Evolutionary conservation across 2,888 invertebrate genomes (phyloP).

Genomic region (Perdita meconis): DNA sequence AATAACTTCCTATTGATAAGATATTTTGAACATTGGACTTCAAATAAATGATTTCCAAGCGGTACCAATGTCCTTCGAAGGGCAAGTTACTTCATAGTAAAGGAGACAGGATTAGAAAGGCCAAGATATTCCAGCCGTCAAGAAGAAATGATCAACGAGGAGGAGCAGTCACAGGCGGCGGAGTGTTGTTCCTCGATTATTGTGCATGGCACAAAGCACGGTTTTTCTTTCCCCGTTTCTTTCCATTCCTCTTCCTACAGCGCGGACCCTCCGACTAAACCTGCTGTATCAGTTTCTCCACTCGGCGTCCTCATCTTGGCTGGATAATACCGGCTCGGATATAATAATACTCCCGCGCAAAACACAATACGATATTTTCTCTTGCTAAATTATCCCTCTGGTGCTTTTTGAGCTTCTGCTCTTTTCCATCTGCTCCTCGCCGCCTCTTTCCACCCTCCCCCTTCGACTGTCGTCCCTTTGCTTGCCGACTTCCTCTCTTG

Average conservation of each 20-base stretch:
- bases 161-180: slow-evolving; percentile 69
- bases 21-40: slow-evolving; percentile 19
- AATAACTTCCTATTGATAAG: no score
- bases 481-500: slow-evolving; percentile 5
- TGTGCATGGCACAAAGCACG: slow-evolving; percentile 73
- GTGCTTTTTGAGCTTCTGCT: slow-evolving; percentile 59
- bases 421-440: slow-evolving; percentile 35
- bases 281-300: slow-evolving; percentile 66
- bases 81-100: slow-evolving; percentile 15
- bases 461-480: slow-evolving; percentile 27
- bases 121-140: slow-evolving; percentile 53
- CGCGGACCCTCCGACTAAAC: slow-evolving; percentile 42
- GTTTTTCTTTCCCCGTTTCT: slow-evolving; percentile 55
- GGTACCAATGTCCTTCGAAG: slow-evolving; percentile 7
- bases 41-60: slow-evolving; percentile 39
- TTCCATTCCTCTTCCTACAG: slow-evolving; percentile 37
- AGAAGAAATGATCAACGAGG: slow-evolving; percentile 70
- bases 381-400: slow-evolving; percentile 72
- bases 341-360: slow-evolving; percentile 71
- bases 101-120: slow-evolving; percentile 51
- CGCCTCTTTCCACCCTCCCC: slow-evolving; percentile 5
- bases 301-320: slow-evolving; percentile 61
- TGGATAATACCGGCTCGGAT: slow-evolving; percentile 70
- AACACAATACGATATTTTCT: slow-evolving; percentile 74
- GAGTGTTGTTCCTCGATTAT: slow-evolving; percentile 74